Conservation (phyloP, 2,888 invertebrate species). For the Agrotis exclamationis region DNA sequence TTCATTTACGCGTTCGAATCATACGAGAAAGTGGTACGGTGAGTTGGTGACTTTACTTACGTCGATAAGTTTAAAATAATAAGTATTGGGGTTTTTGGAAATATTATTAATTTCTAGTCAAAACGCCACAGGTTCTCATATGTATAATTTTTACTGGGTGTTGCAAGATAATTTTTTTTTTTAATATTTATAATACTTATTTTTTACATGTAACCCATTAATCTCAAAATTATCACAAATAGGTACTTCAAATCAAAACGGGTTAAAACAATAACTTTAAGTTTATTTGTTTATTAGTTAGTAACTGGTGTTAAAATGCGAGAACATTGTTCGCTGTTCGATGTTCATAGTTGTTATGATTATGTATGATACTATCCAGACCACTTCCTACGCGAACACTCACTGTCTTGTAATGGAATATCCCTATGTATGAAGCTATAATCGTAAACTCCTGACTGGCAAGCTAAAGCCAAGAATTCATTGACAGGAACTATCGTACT, state of each 20-base stretch:
- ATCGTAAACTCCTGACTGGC: constrained; percentile 1
- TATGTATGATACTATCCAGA: constrained; percentile 43
- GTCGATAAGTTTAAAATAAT: constrained; percentile 7
- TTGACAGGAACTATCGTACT: constrained; percentile 9
- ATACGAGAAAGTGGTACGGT: constrained; percentile 47
- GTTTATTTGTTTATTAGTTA: constrained; percentile 31
- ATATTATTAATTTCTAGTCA: constrained; percentile 9
- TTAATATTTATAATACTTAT: too few relatives aligned
- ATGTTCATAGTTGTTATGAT: constrained; percentile 39
- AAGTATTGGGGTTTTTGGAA: background rate
- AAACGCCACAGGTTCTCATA: background rate
- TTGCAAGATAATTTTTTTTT: background rate
- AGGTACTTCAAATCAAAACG: background rate
- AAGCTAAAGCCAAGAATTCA: constrained; percentile 3
- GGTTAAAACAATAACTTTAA: constrained; percentile 7
- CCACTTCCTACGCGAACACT: constrained; percentile 22
- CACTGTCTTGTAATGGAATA: constrained; percentile 8
- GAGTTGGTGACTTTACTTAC: constrained; percentile 20
- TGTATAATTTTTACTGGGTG: background rate
- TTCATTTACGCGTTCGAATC: constrained; percentile 23
- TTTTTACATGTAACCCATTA: too few relatives aligned
- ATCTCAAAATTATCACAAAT: background rate
- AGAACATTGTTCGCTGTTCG: constrained; percentile 34
- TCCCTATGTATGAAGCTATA: background rate
- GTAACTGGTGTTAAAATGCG: constrained; percentile 37